phyloP scores from a whole-genome alignment of 2,797 vertebrate species.

The Avahi laniger region DNA sequence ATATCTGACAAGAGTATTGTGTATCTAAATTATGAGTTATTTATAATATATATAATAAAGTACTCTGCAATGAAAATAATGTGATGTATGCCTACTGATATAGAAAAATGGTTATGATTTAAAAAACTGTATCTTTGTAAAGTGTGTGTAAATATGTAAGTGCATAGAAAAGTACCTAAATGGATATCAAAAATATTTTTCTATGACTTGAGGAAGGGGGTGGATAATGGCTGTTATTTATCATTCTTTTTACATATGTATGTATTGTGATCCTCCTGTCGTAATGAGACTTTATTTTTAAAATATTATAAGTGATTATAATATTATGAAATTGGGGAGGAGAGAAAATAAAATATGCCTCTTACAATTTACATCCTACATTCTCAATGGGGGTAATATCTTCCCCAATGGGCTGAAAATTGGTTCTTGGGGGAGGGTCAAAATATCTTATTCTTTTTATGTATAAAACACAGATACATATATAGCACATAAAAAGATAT shows the following conservation, averaged over 20 bases:
- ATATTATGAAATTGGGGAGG: neutral
- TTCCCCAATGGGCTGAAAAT: neutral
- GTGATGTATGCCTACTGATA: neutral
- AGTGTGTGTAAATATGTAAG: neutral
- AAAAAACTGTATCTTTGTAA: neutral
- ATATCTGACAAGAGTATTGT: neutral
- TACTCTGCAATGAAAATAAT: neutral
- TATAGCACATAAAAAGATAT: neutral
- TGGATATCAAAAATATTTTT: neutral
- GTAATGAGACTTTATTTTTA: slow-evolving; percentile 9
- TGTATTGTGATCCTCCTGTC: neutral
- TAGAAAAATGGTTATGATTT: neutral
- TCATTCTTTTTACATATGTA: neutral
- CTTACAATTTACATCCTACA: neutral
- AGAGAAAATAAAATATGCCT: neutral
- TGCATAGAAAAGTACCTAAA: neutral
- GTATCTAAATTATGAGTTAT: neutral
- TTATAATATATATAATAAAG: neutral
- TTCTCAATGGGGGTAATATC: neutral
- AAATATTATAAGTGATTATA: neutral
- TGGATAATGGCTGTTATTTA: neutral
- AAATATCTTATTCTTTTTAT: neutral
- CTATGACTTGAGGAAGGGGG: neutral
- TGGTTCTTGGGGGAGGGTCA: neutral
- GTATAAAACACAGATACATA: neutral